Evolutionary conservation across 2,888 invertebrate genomes (phyloP), one percentile per base, ranked within the genome.

Genomic region (Drosophila neoperkinsi): DNA sequence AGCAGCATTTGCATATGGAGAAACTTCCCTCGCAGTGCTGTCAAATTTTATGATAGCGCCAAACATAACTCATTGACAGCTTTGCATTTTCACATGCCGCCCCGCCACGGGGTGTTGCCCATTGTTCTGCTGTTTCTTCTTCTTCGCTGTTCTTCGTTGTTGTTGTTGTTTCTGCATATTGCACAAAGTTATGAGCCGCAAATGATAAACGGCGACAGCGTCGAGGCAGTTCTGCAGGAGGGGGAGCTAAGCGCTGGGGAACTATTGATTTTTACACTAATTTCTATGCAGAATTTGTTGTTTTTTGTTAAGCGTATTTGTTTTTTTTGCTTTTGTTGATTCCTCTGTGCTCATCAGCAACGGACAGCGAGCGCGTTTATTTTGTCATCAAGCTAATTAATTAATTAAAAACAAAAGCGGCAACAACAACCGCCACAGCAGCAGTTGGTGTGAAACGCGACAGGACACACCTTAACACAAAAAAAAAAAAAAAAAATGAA

Each of bases 31-130:
- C 69, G 60, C 77, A 70, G 67, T 28, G 61, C 88, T 91, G 91
- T 91, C 91, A 91, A 91, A 91, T 91, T 91, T 91, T 91, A 91
- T 91, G 91, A 91, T 90, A 91, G 89, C 91, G 91, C 83, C 86
- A 84, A 86, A 86, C 89, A 88, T 88, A 90, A 88, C 88, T 88
- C 88, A 88, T 88, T 88, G 88, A 88, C 88, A 88, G 88, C 88
- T 88, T 88, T 90, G 86, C 70, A 83, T 90, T 88, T 90, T 88
- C 88, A 88, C 88, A 88, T 82, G 80, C 81, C 73, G 68, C 70
- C 52, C 61, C 78, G 62, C 82, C 66, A 46, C 83, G 43, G 81
- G 80, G 58, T 68, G 62, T 59, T 63, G 46, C 38, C 56, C 62
- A 51, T 61, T 67, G 69, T 63, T 52, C 11, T 41, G 31, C 16